Evolutionary conservation across 2,888 invertebrate genomes (phyloP), one percentile per base, ranked within the genome.

Genomic region (Drymonia ruficornis): DNA sequence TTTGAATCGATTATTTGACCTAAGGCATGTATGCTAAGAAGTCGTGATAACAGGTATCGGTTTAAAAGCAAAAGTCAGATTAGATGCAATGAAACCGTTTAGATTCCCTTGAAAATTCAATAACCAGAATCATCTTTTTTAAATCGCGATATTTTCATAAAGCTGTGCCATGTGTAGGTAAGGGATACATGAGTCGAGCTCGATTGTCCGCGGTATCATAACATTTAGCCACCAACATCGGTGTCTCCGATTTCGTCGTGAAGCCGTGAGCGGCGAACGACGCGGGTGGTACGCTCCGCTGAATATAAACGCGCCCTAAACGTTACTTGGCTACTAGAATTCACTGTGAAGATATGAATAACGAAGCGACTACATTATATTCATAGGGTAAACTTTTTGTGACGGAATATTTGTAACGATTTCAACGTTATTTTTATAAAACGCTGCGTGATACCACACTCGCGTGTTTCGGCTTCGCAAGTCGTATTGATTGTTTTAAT

Each of bases 241-340:
- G 74, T 76, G 76, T 83, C 82, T 82, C 84, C 76, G 80, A 80
- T 87, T 86, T 83, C 81, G 80, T 78, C 74, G 77, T 70, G 73
- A 75, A 73, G 72, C 74, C 74, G 75, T 68, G 74, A 76, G 65
- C 73, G 70, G 65, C 70, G 74, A 70, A 76, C 89, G 74, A 83
- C 84, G 90, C 87, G 90, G 88, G 89, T 87, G 89, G 90, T 80
- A 81, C 72, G 77, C 78, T 67, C 72, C 69, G 76, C 78, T 82
- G 83, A 86, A 87, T 86, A 87, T 87, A 89, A 87, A 87, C 85
- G 80, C 80, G 70, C 78, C 75, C 80, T 82, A 79, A 83, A 82
- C 76, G 82, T 76, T 74, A 71, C 75, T 76, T 65, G 71, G 70
- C 76, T 75, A 77, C 78, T 76, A 72, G 68, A 75, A 76, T 68